These are phyloP conservation scores for Drosophila funebris DNA, from an alignment of 1,140 invertebrate genomes.

Conservation along the genomic window DNA sequence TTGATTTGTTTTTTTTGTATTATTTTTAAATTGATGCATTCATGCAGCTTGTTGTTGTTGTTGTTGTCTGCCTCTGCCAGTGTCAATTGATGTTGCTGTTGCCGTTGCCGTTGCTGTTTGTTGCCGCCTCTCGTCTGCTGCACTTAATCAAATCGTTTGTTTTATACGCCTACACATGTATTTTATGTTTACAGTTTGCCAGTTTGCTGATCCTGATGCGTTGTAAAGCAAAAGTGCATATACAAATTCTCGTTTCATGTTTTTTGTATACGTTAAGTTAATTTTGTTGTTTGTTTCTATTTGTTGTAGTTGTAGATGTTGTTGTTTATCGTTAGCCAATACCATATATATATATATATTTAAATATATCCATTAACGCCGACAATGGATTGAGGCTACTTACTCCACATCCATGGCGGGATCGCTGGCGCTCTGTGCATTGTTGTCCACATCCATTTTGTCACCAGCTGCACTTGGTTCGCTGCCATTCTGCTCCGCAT, in stretches of 20 bases:
- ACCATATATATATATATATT: conserved; percentile 46
- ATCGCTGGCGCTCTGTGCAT: conserved; percentile 48
- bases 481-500: conserved; percentile 75
- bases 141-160: conserved; percentile 45
- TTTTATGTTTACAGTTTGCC: conserved; percentile 36
- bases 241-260: conserved; percentile 49
- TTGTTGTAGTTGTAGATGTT: conserved; percentile 27
- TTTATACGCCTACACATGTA: conserved; percentile 44
- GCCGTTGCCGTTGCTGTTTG: not conserved
- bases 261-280: conserved; percentile 42
- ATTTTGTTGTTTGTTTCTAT: conserved; percentile 36
- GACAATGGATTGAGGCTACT: conserved; percentile 27
- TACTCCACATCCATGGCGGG: conserved; percentile 67
- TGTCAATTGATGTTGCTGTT: not conserved
- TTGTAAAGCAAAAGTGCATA: conserved; percentile 55
- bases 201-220: conserved; percentile 45
- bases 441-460: conserved; percentile 70
- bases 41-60: not conserved
- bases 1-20: conserved; percentile 46
- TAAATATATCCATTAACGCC: conserved; percentile 44
- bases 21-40: conserved; percentile 36
- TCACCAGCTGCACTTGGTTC: conserved; percentile 50
- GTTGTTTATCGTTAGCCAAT: conserved; percentile 69
- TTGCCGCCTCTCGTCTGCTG: conserved; percentile 18
- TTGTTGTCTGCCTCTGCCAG: conserved; percentile 1